A percentile compares a stretch with the other conserved stretches of the same genome.
Evolutionary conservation across 2,797 vertebrate genomes (phyloP).

Genomic region (Gadopsis bispinosus): DNA sequence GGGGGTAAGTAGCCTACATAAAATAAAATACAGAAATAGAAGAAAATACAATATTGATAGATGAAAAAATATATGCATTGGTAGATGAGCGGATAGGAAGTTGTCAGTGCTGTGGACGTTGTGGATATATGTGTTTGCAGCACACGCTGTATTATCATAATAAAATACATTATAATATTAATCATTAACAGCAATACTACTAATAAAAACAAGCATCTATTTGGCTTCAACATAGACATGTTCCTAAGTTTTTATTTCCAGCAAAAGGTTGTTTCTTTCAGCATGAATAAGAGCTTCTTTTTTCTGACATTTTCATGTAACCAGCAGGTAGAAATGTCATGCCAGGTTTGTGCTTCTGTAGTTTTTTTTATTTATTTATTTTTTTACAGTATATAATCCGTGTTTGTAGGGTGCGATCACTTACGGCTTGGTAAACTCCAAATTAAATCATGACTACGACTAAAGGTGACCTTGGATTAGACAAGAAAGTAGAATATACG

Average conservation of each 20-base stretch:
- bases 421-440: neutral
- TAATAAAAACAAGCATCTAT: neutral
- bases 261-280: neutral
- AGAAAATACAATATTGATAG: no score
- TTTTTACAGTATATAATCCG: neutral
- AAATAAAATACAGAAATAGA: neutral
- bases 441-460: neutral
- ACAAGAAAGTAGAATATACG: neutral
- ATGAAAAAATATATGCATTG: no score
- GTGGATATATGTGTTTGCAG: no score
- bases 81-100: no score
- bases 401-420: neutral
- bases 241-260: neutral
- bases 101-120: no score
- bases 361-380: neutral
- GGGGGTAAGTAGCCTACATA: neutral
- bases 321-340: conserved; percentile 7
- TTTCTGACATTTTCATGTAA: conserved; percentile 28
- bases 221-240: neutral
- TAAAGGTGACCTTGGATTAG: neutral
- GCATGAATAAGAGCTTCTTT: conserved; percentile 24
- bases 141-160: no score
- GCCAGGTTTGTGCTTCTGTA: conserved; percentile 14
- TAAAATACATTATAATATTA: no score
- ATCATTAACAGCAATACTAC: no score